phyloP scores from a whole-genome alignment of 2,797 vertebrate species.

The Mus spretus region DNA sequence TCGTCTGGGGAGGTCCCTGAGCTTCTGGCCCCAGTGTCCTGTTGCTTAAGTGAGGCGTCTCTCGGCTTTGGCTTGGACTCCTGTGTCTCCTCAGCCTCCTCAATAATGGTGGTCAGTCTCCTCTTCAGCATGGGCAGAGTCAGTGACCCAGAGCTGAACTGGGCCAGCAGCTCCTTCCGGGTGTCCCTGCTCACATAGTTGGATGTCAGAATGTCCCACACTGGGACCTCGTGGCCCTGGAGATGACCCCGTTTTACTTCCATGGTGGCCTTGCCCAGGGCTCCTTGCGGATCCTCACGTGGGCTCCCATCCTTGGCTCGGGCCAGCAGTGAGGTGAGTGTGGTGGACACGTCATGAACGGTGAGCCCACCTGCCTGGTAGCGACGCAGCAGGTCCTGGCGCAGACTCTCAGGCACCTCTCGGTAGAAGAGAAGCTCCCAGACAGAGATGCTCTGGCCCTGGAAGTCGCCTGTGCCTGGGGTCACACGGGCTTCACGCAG shows the following conservation, averaged over 20 bases:
- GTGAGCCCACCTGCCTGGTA: conserved; percentile 81
- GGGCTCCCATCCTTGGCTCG: accelerated
- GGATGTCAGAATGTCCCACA: conserved; percentile 94
- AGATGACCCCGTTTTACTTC: conserved; percentile 88
- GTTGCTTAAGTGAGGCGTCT: accelerated
- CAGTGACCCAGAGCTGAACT: conserved; percentile 88
- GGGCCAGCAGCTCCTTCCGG: conserved; percentile 89
- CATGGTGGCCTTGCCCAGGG: conserved; percentile 88
- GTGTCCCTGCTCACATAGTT: conserved; percentile 87
- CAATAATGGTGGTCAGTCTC: conserved; percentile 74
- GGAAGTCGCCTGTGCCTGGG: conserved; percentile 86
- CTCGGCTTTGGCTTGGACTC: accelerated
- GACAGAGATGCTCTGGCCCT: conserved; percentile 88
- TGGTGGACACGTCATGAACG: conserved; percentile 85
- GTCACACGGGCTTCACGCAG: conserved; percentile 76
- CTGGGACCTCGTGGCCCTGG: conserved; percentile 88
- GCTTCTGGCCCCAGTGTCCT: accelerated
- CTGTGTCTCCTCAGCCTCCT: conserved; percentile 71
- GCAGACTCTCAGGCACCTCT: conserved; percentile 89
- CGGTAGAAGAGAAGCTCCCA: conserved; percentile 94
- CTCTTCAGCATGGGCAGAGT: conserved; percentile 81
- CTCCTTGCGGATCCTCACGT: not conserved
- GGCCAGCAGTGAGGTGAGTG: conserved; percentile 84
- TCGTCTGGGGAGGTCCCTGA: accelerated
- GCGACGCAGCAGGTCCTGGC: conserved; percentile 90